Evolutionary conservation across 1,140 invertebrate species (phyloP), one percentile per base, ranked within the genome.

Genomic region (Drosophila lacertosa): DNA sequence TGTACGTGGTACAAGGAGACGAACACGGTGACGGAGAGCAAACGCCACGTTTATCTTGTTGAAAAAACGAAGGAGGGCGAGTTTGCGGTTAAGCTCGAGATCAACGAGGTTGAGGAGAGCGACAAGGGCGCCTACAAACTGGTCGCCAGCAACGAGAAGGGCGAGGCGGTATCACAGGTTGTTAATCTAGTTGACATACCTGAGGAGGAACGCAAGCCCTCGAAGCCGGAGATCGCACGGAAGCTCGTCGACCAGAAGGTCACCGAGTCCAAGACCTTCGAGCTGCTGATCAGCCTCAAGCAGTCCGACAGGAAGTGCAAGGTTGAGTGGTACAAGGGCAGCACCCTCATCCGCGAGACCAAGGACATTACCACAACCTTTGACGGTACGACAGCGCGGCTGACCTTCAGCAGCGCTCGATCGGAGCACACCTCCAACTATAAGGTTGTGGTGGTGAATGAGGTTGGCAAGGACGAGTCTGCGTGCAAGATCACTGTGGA

Each of bases 111-210:
- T 33, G 93, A 95, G 53, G 93, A 94, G 72, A 92, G 91, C 15
- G 97, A 98, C 86, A 97, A 97, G 91, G 97, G 97, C 60, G 93
- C 94, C 64, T 98, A 98, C 89, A 98, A 98, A 92, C 92, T 98
- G 64, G 94, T 97, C 0, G 97, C 97, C 5, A 97, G 96, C 89
- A 98, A 98, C 84, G 97, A 98, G 84, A 98, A 98, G 91, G 97
- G 97, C 66, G 97, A 98, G 93, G 96, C 96, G 1, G 95, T 95
- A 24, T 98, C 97, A n/a, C 96, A 97, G 91, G 93, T 95, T 54
- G 96, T 98, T 0, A 95, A 97, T 92, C 94, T 98, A 9, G 94
- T 94, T 33, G 96, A 97, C 78, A 94, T 97, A 77, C 95, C 95
- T 4, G 94, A 95, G 53, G 90, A 90, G 24, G 90, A 91, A 35